A percentile compares a stretch with the other conserved stretches of the same genome.
These are phyloP conservation scores for Aethes cnicana DNA, from an alignment of 2,888 invertebrate genomes.

Conservation along the genomic window DNA sequence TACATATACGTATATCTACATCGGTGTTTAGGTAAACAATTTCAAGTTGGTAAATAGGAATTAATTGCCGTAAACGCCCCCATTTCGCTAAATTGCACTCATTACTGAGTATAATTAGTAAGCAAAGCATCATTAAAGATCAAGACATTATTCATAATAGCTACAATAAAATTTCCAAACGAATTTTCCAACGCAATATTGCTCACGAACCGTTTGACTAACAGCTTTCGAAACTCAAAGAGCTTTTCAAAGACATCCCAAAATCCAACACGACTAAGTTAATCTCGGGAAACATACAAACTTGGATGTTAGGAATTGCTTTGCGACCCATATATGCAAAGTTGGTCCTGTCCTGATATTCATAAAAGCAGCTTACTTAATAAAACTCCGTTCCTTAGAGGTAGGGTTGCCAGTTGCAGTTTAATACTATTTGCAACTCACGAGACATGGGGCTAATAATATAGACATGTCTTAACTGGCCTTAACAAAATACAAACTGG, in stretches of 20 bases:
- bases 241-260: conserved; percentile 19
- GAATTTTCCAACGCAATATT: conserved; percentile 16
- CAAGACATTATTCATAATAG: background rate
- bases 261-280: conserved; percentile 13
- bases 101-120: background rate
- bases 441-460: no score
- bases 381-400: conserved; percentile 23
- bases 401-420: conserved; percentile 19
- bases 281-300: conserved; percentile 17
- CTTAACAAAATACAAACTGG: no score
- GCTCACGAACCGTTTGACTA: conserved; percentile 11
- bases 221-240: conserved; percentile 4
- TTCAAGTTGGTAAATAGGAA: no score
- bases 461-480: no score
- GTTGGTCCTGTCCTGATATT: conserved; percentile 24
- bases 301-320: conserved; percentile 17
- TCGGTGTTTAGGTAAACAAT: no score
- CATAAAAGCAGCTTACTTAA: conserved; percentile 30
- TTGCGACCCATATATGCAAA: conserved; percentile 20
- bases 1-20: no score
- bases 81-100: background rate
- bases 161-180: background rate
- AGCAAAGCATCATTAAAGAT: background rate
- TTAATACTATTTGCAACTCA: no score
- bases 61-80: no score